These are phyloP conservation scores for Melozone crissalis DNA, from an alignment of 2,113 vertebrate genomes.

Conservation along the genomic window DNA sequence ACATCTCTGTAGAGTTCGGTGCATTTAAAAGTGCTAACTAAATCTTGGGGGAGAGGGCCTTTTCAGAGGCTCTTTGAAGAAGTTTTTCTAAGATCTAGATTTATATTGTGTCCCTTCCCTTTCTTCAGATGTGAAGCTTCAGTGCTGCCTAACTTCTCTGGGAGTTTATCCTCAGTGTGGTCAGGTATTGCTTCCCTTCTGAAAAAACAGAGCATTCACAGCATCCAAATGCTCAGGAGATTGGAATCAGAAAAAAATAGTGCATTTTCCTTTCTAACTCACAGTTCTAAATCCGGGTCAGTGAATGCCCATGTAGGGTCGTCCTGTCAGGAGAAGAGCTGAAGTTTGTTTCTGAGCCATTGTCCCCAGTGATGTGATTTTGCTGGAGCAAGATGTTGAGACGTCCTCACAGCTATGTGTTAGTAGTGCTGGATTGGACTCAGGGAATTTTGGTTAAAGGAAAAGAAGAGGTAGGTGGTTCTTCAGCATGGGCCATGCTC, in stretches of 20 bases:
- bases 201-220: background rate
- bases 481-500: background rate
- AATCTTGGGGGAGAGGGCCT: background rate
- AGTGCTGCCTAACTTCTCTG: background rate
- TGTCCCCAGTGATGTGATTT: fast-evolving
- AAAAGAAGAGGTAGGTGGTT: background rate
- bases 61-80: background rate
- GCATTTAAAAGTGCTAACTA: background rate
- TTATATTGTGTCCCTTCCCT: background rate
- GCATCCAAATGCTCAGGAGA: background rate
- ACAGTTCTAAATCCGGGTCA: background rate
- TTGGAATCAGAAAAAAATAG: background rate
- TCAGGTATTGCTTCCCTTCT: background rate
- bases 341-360: background rate
- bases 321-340: background rate
- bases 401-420: background rate
- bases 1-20: background rate
- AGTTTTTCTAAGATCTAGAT: background rate
- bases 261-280: background rate
- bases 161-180: background rate
- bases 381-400: background rate
- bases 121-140: background rate
- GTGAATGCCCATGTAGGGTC: fast-evolving
- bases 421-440: background rate
- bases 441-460: background rate